Base-by-base conservation (phyloP, 2,113 vertebrate genomes). In the Syrmaticus mikado region DNA sequence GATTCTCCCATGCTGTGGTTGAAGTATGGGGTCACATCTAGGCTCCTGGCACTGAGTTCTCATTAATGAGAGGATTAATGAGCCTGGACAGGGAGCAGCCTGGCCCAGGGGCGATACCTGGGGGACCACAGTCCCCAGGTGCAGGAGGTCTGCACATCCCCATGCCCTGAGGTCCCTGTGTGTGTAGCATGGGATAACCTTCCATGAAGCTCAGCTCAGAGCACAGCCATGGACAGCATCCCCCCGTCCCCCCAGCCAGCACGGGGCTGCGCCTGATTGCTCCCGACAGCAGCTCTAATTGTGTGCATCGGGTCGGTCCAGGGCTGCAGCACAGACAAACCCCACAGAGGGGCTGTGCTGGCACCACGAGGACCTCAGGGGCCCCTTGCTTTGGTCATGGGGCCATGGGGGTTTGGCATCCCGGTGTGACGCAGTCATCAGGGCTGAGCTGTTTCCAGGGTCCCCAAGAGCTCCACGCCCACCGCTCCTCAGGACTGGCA, bases 351-450 rank as follows among this genome's bases (percentile, higher is more conserved):
- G 74, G 48, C 81, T 1, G 3, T 1, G 30, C 45, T 62, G 85
- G 53, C 2, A 0, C 0, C 7, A n/a, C 1, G 1, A 58, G 66
- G 73, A 53, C 0, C n/a, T 28, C 0, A 0, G 71, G 38, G 30
- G 5, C 38, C 32, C 67, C 62, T 48, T 6, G 1, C 16, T 75
- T n/a, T 50, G 8, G 1, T 62, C 17, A 15, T 22, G 62, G 11
- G 32, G 34, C 8, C 15, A 38, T 32, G 24, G 73, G 64, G 2
- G 22, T 75, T 12, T 0, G 2, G 30, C 24, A 36, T 66, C 28
- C 40, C 72, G 16, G 38, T 40, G 36, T 8, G 25, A 40, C 17
- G 36, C 16, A 3, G 10, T 17, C 61, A 5, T 8, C 3, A 40
- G 25, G 52, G 30, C 10, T 21, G 11, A 11, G 8, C 38, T 13